phyloP scores from a whole-genome alignment of 2,888 invertebrate genomes.

The Myopa testacea region DNA sequence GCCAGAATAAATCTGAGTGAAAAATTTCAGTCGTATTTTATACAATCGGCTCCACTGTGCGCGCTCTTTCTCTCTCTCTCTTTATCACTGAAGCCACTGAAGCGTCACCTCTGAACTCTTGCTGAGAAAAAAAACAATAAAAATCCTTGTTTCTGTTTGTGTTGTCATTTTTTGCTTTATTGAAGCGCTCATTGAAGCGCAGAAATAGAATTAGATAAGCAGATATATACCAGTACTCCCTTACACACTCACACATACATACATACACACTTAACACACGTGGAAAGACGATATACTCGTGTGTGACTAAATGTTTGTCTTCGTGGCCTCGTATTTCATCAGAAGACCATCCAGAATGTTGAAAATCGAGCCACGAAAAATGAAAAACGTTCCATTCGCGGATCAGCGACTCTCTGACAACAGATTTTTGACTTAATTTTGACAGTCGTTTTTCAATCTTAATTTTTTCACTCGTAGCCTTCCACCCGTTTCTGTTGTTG shows the following conservation, averaged over 20 bases:
- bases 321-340: background rate
- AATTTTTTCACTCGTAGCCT: background rate
- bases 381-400: constrained; percentile 27
- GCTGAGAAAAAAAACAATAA: too few relatives aligned
- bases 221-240: constrained; percentile 11
- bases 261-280: background rate
- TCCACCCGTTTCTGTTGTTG: constrained; percentile 33
- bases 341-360: too few relatives aligned
- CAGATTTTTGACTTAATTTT: constrained; percentile 56
- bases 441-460: constrained; percentile 15
- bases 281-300: background rate
- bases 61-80: too few relatives aligned
- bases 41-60: too few relatives aligned
- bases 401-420: constrained; percentile 46
- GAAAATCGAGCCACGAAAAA: background rate
- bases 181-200: constrained; percentile 50
- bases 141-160: background rate
- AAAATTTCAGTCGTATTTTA: too few relatives aligned
- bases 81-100: too few relatives aligned
- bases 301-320: background rate
- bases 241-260: background rate
- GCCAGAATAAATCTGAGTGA: too few relatives aligned
- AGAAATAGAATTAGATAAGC: constrained; percentile 62
- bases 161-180: background rate
- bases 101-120: too few relatives aligned